phyloP scores from a whole-genome alignment of 2,113 vertebrate genomes.

The Fregetta grallaria region DNA sequence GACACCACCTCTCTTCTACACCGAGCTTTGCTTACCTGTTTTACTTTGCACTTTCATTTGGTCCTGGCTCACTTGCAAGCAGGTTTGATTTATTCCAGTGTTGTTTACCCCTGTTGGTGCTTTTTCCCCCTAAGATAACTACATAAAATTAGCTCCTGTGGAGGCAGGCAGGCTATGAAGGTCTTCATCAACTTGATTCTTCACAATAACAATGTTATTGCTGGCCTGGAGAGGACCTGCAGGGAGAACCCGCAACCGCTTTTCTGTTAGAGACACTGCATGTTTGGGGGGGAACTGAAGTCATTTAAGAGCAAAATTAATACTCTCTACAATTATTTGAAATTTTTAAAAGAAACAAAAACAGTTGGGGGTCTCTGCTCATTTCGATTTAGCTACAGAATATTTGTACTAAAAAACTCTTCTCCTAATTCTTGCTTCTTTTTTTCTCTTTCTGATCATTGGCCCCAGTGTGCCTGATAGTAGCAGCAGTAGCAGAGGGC shows the following conservation, averaged over 20 bases:
- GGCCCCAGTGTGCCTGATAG: background rate
- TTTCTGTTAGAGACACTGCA: background rate
- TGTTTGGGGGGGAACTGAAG: background rate
- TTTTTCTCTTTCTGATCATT: background rate
- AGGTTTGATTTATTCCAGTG: background rate
- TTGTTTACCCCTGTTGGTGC: background rate
- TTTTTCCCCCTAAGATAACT: background rate
- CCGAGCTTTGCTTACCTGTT: fast-evolving
- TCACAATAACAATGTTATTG: background rate
- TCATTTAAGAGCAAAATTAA: background rate
- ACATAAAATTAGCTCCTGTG: background rate
- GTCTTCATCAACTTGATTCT: background rate
- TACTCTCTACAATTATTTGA: background rate
- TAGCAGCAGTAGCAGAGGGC: background rate
- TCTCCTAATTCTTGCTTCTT: background rate
- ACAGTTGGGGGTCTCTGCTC: background rate
- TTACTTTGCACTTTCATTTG: background rate
- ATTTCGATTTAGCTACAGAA: background rate
- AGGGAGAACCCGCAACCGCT: background rate
- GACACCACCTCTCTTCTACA: background rate
- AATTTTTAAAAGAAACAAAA: background rate
- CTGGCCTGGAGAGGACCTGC: background rate
- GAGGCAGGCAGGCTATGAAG: background rate
- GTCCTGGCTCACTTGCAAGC: background rate
- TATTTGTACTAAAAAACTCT: background rate